Base-by-base conservation (phyloP, 2,113 vertebrate species). In the Chaetops frenatus region DNA sequence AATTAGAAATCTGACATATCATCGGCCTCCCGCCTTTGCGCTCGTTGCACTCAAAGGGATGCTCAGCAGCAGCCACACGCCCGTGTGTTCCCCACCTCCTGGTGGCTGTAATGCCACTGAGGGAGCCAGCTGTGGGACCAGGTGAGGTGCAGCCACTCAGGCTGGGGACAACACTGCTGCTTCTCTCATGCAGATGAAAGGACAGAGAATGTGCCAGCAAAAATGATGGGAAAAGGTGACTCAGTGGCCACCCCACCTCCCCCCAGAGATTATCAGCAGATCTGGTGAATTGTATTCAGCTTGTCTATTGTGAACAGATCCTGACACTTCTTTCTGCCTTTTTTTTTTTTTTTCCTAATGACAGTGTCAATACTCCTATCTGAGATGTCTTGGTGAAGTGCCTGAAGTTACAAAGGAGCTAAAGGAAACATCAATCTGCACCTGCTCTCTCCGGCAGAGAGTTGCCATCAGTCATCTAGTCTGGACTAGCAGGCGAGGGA, bases 21-120 rank as follows among this genome's bases (percentile, higher is more conserved):
- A 0, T 13, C 1, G 0, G 42, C 58, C 35, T 89, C 51, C 31
- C 0, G 0, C 27, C 71, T 54, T 51, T 2, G 7, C 1, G 2
- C 71, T 94, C 13, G 2, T 64, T 60, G 74, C 33, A 40, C 21
- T 50, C 14, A 0, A 33, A 57, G 57, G 70, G 66, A 40, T n/a
- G 48, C 53, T 84, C 1, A 0, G n/a, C 4, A 25, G 40, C 74
- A 90, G 66, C 47, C 7, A 1, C 11, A 1, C 1, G 4, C 33
- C 50, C 56, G 6, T 60, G 50, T 31, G 72, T 3, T 23, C 25
- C n/a, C 47, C 0, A 4, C 15, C 27, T 50, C 51, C 6, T 9
- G 48, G 48, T 35, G 77, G 19, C 53, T 20, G 3, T 2, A 70
- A 29, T 3, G 23, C 33, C 60, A 64, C 38, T 1, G 5, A 31